Conservation (phyloP, 2,888 invertebrate species). For the Tinea pellionella region DNA sequence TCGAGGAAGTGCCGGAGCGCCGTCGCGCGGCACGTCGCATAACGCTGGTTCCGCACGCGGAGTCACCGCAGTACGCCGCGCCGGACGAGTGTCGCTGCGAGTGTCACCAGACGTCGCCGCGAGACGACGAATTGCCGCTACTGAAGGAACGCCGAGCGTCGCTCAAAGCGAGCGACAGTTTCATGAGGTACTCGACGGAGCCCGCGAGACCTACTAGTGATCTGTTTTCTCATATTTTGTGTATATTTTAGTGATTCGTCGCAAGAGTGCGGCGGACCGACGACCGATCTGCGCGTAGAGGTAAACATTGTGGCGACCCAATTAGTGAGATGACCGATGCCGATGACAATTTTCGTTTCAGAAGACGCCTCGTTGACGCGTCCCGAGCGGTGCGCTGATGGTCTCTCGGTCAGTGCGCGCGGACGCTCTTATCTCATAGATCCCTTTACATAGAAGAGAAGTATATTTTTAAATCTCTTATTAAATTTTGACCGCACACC, state of each 20-base stretch:
- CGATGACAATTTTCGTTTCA: neutral
- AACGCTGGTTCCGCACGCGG: constrained; percentile 34
- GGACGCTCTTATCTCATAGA: neutral
- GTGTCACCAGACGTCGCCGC: constrained; percentile 73
- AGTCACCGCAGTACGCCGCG: constrained; percentile 79
- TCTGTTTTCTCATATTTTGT: constrained; percentile 25
- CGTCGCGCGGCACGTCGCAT: constrained; percentile 30
- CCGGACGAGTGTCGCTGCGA: constrained; percentile 90
- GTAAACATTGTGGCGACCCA: no score
- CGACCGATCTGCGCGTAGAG: constrained; percentile 16
- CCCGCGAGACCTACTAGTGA: constrained; percentile 29
- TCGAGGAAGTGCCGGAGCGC: constrained; percentile 86
- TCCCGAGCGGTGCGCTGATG: neutral
- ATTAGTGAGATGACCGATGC: no score
- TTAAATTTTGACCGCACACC: neutral
- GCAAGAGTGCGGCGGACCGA: constrained; percentile 15
- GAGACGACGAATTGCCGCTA: constrained; percentile 19
- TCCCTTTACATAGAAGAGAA: neutral
- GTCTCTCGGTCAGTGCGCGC: neutral
- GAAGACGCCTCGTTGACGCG: neutral
- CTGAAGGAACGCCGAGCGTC: constrained; percentile 20
- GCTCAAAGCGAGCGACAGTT: constrained; percentile 27
- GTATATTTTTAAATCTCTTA: constrained; percentile 5
- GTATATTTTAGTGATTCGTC: constrained; percentile 20
- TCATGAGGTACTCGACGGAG: neutral